Base-by-base conservation (phyloP, 1,140 invertebrate species). In the Samia ricini region DNA sequence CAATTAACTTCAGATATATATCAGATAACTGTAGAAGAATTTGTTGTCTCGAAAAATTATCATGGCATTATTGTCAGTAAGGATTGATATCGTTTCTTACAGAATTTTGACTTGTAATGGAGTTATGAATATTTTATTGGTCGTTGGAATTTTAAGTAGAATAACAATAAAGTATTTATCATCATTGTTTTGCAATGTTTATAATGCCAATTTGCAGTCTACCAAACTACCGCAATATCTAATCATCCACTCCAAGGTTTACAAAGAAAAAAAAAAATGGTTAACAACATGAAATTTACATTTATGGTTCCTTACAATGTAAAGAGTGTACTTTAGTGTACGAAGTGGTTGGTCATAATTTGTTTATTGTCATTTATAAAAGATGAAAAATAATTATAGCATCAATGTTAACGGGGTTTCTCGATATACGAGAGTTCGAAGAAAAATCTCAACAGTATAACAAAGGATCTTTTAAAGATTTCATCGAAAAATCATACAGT, bases 181-280 rank as follows among this genome's bases (percentile, higher is more conserved):
- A 15, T 42, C 10, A 15, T 42, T 42, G 33, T 42, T 42, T 42
- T 42, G 15, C 12, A 42, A 42, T 42, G 12, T 29, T 42, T 42
- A 42, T 42, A 42, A 12, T 4, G n/a, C 0, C 33, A 42, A 15
- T 42, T 42, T 42, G 15, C 15, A 42, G 12, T 61, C 57, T 60
- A 66, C 59, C 55, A 21, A 57, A 57, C 56, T 33, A 57, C 56
- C 18, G 10, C 26, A 57, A 36, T 36, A 56, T 18, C 24, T 59
- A 71, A 71, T 71, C 69, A 69, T 61, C 66, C 56, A 64, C 58
- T 29, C 61, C 60, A 70, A 67, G 66, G 63, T 67, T 50, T 58
- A 67, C 62, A 59, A 26, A 64, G 42, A 60, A 58, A 60, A 59
- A 26, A 64, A 51, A 60, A 58, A 60, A 50, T 20, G 26, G 42